Evolutionary conservation across 2,113 vertebrate genomes (phyloP).

Genomic region (Crotalus helleri): DNA sequence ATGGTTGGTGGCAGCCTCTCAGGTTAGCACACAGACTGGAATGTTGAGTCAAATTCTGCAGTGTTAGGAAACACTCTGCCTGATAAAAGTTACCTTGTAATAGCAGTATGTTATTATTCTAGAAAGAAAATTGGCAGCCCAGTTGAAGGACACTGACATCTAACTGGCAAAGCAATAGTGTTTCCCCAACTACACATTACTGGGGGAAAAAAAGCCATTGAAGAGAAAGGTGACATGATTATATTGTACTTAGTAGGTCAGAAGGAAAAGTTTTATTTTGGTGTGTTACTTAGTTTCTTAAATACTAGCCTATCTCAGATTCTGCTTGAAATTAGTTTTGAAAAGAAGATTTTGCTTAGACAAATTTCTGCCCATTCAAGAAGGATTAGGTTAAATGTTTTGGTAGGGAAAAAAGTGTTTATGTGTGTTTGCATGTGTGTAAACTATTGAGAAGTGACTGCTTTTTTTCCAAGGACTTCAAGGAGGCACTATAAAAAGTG

Average conservation of each 20-base stretch:
- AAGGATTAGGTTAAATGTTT: not conserved
- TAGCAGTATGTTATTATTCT: not conserved
- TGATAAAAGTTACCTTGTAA: not conserved
- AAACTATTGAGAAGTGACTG: not conserved
- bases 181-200: not conserved
- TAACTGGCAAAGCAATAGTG: slow-evolving; percentile 12
- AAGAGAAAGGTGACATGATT: slow-evolving; percentile 21
- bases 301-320: not conserved
- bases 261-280: not conserved
- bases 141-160: slow-evolving; percentile 6
- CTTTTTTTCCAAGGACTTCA: not conserved
- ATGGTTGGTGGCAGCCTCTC: slow-evolving; percentile 10
- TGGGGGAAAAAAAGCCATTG: not conserved
- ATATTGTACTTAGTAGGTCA: not conserved
- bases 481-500: not conserved
- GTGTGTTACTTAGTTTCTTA: not conserved
- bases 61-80: not conserved
- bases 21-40: not conserved
- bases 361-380: not conserved
- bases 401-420: not conserved
- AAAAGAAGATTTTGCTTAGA: not conserved
- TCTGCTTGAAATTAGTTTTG: not conserved
- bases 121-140: not conserved
- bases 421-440: not conserved
- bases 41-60: slow-evolving; percentile 34